These are phyloP conservation scores for Galago senegalensis DNA, from an alignment of 2,797 vertebrate genomes.

Conservation along the genomic window DNA sequence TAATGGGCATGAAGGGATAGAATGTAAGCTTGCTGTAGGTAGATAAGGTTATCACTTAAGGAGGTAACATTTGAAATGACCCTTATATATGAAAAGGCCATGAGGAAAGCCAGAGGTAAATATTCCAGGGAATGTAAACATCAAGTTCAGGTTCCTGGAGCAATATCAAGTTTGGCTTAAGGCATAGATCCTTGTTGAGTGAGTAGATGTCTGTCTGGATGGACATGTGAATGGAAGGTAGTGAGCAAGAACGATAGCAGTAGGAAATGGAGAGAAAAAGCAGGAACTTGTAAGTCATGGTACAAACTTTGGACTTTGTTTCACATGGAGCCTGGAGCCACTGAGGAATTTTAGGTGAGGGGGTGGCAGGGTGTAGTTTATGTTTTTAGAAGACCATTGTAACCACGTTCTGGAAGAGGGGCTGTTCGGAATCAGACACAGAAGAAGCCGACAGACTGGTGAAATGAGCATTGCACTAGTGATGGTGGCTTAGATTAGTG, in stretches of 20 bases:
- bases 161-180: constrained; percentile 9
- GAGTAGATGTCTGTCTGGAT: not conserved
- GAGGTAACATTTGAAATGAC: constrained; percentile 7
- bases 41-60: not conserved
- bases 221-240: not conserved
- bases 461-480: not conserved
- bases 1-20: not conserved
- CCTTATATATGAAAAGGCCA: not conserved
- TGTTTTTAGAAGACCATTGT: not conserved
- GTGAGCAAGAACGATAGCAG: not conserved
- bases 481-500: not conserved
- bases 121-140: not conserved
- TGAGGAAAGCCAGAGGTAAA: not conserved
- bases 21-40: not conserved
- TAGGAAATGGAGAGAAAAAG: not conserved
- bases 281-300: not conserved
- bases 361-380: not conserved
- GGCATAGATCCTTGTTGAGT: not conserved
- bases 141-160: not conserved
- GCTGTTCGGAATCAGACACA: not conserved
- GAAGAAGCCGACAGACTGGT: not conserved
- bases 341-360: not conserved
- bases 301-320: not conserved
- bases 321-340: not conserved
- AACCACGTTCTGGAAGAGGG: not conserved